phyloP scores from a whole-genome alignment of 1,140 invertebrate genomes.

The Drosophila lacertosa region DNA sequence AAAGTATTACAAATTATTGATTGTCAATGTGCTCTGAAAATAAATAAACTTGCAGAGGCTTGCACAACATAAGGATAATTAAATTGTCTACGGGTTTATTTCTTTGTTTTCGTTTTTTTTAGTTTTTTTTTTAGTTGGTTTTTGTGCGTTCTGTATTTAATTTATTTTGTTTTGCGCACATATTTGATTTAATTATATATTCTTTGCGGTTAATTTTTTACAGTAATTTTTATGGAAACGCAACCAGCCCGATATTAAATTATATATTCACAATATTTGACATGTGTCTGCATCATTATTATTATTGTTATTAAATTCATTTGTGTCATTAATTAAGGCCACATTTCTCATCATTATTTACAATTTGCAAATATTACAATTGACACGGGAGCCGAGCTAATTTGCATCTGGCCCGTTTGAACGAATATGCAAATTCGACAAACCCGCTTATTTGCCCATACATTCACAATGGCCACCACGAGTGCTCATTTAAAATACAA shows the following conservation, averaged over 20 bases:
- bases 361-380: conserved; percentile 32
- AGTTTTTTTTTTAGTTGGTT: background rate
- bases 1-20: conserved; percentile 1
- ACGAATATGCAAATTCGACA: too few relatives aligned
- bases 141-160: background rate
- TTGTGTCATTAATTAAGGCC: conserved; percentile 48
- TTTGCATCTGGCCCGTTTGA: too few relatives aligned
- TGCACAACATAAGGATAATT: too few relatives aligned
- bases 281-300: conserved; percentile 18
- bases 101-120: too few relatives aligned
- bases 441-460: too few relatives aligned
- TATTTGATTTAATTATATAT: conserved; percentile 4
- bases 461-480: background rate
- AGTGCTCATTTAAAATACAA: conserved; percentile 4
- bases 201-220: conserved; percentile 1
- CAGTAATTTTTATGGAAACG: background rate
- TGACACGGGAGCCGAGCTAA: conserved; percentile 9
- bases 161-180: background rate
- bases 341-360: conserved; percentile 29
- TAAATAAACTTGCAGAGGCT: background rate
- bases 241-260: conserved; percentile 2
- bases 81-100: too few relatives aligned
- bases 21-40: background rate
- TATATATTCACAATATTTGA: conserved; percentile 11
- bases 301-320: conserved; percentile 46